These are phyloP conservation scores for Acronicta alni DNA, from an alignment of 2,888 invertebrate species.

Conservation along the genomic window DNA sequence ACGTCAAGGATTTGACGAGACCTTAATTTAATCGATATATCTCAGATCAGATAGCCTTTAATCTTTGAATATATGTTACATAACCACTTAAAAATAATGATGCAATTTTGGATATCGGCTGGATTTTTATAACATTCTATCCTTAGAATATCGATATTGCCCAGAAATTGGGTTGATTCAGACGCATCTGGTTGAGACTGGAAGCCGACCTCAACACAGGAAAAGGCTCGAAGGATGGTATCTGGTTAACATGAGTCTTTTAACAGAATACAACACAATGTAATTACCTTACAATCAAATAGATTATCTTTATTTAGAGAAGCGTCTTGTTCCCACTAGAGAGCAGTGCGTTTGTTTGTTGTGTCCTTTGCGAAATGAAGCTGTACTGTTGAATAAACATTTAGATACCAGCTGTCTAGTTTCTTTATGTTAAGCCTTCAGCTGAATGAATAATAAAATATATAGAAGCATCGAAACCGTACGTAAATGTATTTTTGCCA, in stretches of 20 bases:
- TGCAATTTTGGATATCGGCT: constrained; percentile 22
- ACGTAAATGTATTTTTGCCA: too few relatives aligned
- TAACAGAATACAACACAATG: background rate
- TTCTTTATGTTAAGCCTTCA: constrained; percentile 14
- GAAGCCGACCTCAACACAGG: too few relatives aligned
- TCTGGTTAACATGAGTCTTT: too few relatives aligned
- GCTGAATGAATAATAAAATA: background rate
- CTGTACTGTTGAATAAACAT: constrained; percentile 24
- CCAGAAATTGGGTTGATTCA: too few relatives aligned
- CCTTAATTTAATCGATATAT: constrained; percentile 51
- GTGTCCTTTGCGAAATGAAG: constrained; percentile 38
- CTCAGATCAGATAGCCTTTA: constrained; percentile 36
- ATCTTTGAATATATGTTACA: constrained; percentile 15
- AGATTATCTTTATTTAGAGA: constrained; percentile 4
- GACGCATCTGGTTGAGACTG: too few relatives aligned
- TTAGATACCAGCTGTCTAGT: constrained; percentile 11
- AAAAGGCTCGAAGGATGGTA: too few relatives aligned
- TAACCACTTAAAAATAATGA: constrained; percentile 30
- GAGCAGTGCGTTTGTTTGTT: constrained; percentile 34
- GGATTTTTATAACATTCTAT: too few relatives aligned
- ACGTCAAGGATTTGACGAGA: constrained; percentile 64
- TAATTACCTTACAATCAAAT: background rate
- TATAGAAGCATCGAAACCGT: background rate
- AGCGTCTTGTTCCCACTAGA: constrained; percentile 19
- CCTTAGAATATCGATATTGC: too few relatives aligned